Percentiles rank a stretch among this genome's conserved stretches.
These are phyloP conservation scores for Geophilus truncorum DNA, from an alignment of 2,888 invertebrate species.

Conservation along the genomic window DNA sequence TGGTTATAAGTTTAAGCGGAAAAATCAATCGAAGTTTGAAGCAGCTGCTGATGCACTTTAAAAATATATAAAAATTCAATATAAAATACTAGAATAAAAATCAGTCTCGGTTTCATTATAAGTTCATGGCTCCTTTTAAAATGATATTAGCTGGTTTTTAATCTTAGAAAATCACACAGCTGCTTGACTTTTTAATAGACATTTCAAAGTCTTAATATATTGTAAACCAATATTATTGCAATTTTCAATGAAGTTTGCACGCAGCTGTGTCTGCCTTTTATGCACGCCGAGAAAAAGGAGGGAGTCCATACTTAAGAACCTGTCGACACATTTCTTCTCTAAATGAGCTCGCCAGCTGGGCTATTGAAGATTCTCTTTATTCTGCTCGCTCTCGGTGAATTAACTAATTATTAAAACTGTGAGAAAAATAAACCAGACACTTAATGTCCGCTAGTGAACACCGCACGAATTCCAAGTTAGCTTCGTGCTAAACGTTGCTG, in stretches of 20 bases:
- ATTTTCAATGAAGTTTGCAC: background rate
- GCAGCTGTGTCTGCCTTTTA: background rate
- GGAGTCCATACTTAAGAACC: background rate
- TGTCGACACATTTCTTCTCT: background rate
- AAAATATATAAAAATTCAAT: background rate
- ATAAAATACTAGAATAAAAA: background rate
- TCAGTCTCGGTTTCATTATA: background rate
- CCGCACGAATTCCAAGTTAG: background rate
- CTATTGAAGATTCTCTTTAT: background rate
- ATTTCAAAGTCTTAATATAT: background rate
- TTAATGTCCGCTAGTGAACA: background rate
- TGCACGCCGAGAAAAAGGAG: background rate
- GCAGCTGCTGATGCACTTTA: background rate
- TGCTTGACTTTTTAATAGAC: constrained; percentile 16
- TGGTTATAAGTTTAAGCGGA: background rate
- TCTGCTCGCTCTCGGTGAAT: background rate
- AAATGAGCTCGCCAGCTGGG: background rate
- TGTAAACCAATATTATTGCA: background rate
- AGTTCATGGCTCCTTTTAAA: background rate
- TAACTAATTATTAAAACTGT: background rate
- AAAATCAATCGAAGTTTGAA: background rate
- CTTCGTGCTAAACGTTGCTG: background rate
- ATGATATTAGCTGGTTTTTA: background rate
- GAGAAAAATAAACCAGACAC: background rate
- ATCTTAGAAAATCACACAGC: background rate